These are phyloP conservation scores for Aurelia aurita DNA, from an alignment of 30 jellyfish, hydroid and myxozoan genomes.

Conservation along the genomic window DNA sequence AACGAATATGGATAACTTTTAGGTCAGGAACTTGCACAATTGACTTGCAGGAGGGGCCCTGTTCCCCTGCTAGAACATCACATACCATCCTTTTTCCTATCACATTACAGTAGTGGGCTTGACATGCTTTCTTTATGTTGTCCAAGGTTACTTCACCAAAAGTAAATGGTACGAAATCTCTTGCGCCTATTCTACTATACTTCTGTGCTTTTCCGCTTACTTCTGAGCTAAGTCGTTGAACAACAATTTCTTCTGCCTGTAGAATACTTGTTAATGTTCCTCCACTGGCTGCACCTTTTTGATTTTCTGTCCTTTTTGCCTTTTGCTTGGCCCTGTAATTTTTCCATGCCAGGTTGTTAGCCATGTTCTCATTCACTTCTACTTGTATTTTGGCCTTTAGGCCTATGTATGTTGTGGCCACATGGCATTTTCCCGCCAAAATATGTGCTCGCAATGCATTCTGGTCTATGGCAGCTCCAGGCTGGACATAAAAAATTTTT, in stretches of 20 bases:
- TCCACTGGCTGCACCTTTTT: too few relatives aligned
- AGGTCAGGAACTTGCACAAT: constrained; percentile 8
- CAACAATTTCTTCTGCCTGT: constrained; percentile 29
- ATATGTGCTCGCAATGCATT: too few relatives aligned
- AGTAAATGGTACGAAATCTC: constrained; percentile 29
- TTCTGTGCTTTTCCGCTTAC: constrained; percentile 45
- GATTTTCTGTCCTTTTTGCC: too few relatives aligned
- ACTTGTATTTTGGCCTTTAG: too few relatives aligned
- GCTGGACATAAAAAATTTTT: too few relatives aligned
- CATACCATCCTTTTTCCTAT: not conserved
- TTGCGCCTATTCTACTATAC: constrained; percentile 15
- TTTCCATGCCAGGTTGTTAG: too few relatives aligned
- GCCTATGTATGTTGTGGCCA: too few relatives aligned
- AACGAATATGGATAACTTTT: constrained; percentile 15
- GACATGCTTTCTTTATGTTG: constrained; percentile 10
- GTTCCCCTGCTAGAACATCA: constrained; percentile 29
- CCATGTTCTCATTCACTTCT: too few relatives aligned
- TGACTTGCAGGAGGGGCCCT: constrained; percentile 36
- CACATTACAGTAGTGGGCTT: not conserved
- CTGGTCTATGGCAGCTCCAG: too few relatives aligned
- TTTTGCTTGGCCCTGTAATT: too few relatives aligned
- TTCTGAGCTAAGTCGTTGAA: constrained; percentile 17
- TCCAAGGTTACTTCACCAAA: constrained; percentile 24
- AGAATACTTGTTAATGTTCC: not conserved
- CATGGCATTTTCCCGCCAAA: too few relatives aligned